Evolutionary conservation across 2,113 vertebrate species (phyloP), one percentile per base, ranked within the genome.

Genomic region (Anguilla japonica): DNA sequence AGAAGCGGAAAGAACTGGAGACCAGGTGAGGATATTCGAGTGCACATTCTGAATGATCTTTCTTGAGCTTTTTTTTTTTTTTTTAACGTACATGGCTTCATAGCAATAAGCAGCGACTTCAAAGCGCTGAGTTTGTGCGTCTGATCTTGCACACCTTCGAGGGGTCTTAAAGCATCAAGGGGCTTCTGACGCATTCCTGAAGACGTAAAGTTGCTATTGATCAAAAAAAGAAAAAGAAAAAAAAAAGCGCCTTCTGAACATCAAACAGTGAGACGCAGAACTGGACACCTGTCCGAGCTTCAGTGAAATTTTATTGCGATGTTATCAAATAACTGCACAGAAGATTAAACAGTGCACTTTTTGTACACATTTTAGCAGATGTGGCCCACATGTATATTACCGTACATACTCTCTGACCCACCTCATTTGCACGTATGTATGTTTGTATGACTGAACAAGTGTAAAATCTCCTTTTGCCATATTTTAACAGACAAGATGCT

Each of bases 1-100:
- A 96, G 92, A 97, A 97, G 91, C 96, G 94, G 79, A 97, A 96
- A 92, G 96, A 97, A 78, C 94, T 96, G 82, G 85, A 94, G 91
- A 91, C 91, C 90, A 97, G 92, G 97, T 97, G 95, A 93, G 95
- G 60, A 80, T 29, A 39, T 29, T 63, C 14, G 41, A 79, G 43
- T 63, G 57, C 71, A 14, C 14, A 84, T 20, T 0, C 29, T n/a
- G 8, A 84, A 87, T 84, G n/a, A 53, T 81, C 22, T 79, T 57
- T 81, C 14, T 9, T 16, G 87, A 88, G 84, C 57, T 84, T 71
- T 81, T 34, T 34, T 34, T 34, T 34, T 34, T 34, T 1, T 34
- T 34, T 34, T 34, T 34, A 34, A 34, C 34, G 34, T 57, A 60
- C 40, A 46, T 41, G 15, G 14, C 82, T 71, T 85, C 60, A 86